A percentile compares a stretch with the other conserved stretches of the same genome.
Conservation (phyloP, 2,888 invertebrate species). For the Drosophila setosimentum region DNA sequence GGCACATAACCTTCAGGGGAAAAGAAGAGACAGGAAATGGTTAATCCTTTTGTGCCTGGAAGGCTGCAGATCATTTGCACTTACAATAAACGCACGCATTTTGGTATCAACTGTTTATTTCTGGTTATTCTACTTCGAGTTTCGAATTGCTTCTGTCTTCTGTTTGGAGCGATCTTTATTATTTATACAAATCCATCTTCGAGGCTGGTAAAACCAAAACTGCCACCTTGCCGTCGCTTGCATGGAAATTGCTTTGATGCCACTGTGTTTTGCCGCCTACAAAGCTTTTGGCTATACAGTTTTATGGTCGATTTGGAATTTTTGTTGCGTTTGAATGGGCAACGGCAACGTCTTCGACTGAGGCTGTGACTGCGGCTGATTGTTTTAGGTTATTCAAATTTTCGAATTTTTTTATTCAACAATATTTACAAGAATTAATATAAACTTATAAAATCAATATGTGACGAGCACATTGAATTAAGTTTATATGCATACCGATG, state of each 20-base stretch:
- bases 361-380: conserved; percentile 42
- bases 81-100: conserved; percentile 74
- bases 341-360: conserved; percentile 17
- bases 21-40: neutral
- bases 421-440: conserved; percentile 80
- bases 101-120: conserved; percentile 40
- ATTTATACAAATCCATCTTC: conserved; percentile 79
- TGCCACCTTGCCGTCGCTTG: conserved; percentile 60
- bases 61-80: conserved; percentile 23
- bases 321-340: conserved; percentile 73
- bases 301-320: conserved; percentile 73
- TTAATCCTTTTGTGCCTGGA: conserved; percentile 19
- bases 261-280: conserved; percentile 78
- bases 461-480: conserved; percentile 63
- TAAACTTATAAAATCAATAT: conserved; percentile 75
- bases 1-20: conserved; percentile 63
- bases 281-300: conserved; percentile 64
- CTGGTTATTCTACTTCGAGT: conserved; percentile 66
- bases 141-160: conserved; percentile 68
- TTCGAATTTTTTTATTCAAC: conserved; percentile 71
- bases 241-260: conserved; percentile 72
- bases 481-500: conserved; percentile 57
- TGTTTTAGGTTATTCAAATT: conserved; percentile 75
- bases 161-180: conserved; percentile 69
- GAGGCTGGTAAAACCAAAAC: conserved; percentile 73